A percentile compares a stretch with the other conserved stretches of the same genome.
These are phyloP conservation scores for Drosophila pachea DNA, from an alignment of 1,140 invertebrate species.

Conservation along the genomic window DNA sequence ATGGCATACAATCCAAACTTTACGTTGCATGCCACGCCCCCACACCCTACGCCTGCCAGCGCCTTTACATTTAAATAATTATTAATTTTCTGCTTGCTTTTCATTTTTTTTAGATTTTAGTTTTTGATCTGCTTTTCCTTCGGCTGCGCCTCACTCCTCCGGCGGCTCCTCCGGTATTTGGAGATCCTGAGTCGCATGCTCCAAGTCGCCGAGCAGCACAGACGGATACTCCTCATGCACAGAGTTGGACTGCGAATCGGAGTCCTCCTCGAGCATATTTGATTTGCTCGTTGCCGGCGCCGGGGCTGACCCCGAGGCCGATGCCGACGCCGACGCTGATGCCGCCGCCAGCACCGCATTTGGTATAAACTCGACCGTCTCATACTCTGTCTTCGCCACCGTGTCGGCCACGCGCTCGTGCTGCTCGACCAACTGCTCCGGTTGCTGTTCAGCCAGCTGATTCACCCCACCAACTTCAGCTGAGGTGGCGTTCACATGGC, in stretches of 20 bases:
- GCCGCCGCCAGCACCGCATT: conserved; percentile 55
- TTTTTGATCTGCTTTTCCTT: background rate
- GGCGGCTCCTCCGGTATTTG: conserved; percentile 76
- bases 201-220: conserved; percentile 42
- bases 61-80: conserved; percentile 55
- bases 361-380: conserved; percentile 73
- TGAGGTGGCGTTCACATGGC: conserved; percentile 20
- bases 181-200: conserved; percentile 70
- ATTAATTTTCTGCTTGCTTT: background rate
- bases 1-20: conserved; percentile 58
- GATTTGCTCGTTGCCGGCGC: conserved; percentile 54
- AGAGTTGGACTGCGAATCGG: conserved; percentile 73
- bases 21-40: conserved; percentile 47
- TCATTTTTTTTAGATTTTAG: background rate
- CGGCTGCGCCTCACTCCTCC: conserved; percentile 51
- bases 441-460: background rate
- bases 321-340: conserved; percentile 37
- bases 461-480: background rate
- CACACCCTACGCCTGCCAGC: conserved; percentile 26
- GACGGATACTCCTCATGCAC: conserved; percentile 72
- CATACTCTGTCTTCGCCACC: conserved; percentile 71
- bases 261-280: conserved; percentile 66
- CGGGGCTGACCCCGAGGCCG: conserved; percentile 36
- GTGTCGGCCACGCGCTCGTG: conserved; percentile 54
- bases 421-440: conserved; percentile 6